A percentile compares a stretch with the other conserved stretches of the same genome.
Evolutionary conservation across 2,888 invertebrate genomes (phyloP).

Genomic region (Seira musarum): DNA sequence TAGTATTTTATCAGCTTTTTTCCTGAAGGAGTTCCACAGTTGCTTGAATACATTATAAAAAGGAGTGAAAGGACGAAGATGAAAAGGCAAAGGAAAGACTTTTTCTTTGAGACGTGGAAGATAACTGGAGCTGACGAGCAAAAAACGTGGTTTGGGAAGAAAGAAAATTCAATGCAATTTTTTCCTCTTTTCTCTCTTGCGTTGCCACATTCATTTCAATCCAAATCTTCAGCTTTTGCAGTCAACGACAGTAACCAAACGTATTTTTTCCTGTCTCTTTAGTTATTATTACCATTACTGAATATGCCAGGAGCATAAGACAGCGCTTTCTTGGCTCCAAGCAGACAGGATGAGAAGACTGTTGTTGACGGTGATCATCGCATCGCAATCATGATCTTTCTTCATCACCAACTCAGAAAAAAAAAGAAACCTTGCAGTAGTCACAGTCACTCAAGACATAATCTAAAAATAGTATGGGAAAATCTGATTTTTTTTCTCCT

Average conservation of each 20-base stretch:
- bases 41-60: not conserved
- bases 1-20: not conserved
- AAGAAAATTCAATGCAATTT: not conserved
- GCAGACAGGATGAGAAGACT: not conserved
- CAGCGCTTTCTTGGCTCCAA: not conserved
- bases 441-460: not conserved
- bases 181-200: not conserved
- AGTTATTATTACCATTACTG: not conserved
- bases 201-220: not conserved
- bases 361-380: not conserved
- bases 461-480: not conserved
- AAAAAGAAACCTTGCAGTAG: not conserved
- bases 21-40: not conserved
- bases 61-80: slow-evolving; percentile 4
- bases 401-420: not conserved
- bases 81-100: slow-evolving; percentile 25
- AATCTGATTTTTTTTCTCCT: too few relatives aligned
- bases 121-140: not conserved
- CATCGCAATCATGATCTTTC: not conserved
- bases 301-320: not conserved
- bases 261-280: not conserved
- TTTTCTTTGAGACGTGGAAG: not conserved
- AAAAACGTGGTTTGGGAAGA: not conserved
- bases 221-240: not conserved
- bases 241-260: slow-evolving; percentile 17